Evolutionary conservation across 2,888 invertebrate species (phyloP).

Genomic region (Hirtodrosophila duncani): DNA sequence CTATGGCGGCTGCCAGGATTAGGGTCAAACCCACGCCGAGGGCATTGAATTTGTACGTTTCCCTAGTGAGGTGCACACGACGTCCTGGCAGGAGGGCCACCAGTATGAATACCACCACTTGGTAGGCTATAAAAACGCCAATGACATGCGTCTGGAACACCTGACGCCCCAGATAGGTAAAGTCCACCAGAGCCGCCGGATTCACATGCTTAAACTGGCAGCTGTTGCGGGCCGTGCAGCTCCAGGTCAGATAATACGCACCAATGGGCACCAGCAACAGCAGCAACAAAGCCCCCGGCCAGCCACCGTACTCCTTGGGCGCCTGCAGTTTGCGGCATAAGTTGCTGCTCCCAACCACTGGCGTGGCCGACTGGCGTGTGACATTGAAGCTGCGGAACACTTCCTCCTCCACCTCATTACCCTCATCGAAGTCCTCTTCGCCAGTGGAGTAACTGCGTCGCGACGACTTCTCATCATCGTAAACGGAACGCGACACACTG

Average conservation of each 20-base stretch:
- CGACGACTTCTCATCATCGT: constrained; percentile 75
- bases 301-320: constrained; percentile 74
- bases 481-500: constrained; percentile 72
- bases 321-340: constrained; percentile 61
- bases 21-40: constrained; percentile 61
- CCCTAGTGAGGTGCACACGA: constrained; percentile 67
- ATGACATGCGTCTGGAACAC: constrained; percentile 64
- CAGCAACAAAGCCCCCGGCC: constrained; percentile 61
- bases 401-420: constrained; percentile 45
- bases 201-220: constrained; percentile 62
- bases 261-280: constrained; percentile 58
- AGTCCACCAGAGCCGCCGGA: constrained; percentile 44
- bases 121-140: constrained; percentile 67
- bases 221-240: constrained; percentile 55
- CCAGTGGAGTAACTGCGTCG: constrained; percentile 69
- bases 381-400: constrained; percentile 66
- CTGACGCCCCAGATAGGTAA: constrained; percentile 55
- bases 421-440: constrained; percentile 48
- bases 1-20: constrained; percentile 47
- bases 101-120: constrained; percentile 65
- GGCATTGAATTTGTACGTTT: constrained; percentile 74
- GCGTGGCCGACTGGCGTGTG: constrained; percentile 35
- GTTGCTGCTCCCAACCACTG: constrained; percentile 20
- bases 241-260: constrained; percentile 74
- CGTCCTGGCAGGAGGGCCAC: constrained; percentile 74